A percentile compares a stretch with the other conserved stretches of the same genome.
These are phyloP conservation scores for Odontomyia ornata DNA, from an alignment of 2,888 invertebrate genomes.

Conservation along the genomic window DNA sequence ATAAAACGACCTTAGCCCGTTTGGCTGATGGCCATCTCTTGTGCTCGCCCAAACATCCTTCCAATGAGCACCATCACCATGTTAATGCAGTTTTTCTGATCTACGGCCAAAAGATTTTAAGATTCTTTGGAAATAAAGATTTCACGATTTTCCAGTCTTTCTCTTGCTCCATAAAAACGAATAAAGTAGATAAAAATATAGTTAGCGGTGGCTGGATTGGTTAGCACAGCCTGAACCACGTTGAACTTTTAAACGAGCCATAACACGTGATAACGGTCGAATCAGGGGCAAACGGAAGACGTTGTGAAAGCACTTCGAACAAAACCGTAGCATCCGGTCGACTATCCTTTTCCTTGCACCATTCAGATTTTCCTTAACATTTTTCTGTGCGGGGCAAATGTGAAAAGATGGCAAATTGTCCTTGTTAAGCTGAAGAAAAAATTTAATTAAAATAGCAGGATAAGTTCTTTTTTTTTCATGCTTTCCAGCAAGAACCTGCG, in stretches of 20 bases:
- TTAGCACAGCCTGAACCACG: not conserved
- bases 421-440: constrained; percentile 13
- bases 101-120: constrained; percentile 14
- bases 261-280: not conserved
- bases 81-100: constrained; percentile 35
- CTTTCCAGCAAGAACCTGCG: not conserved
- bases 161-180: not conserved
- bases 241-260: not conserved
- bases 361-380: not conserved
- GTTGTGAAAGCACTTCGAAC: not conserved
- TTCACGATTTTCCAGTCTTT: not conserved
- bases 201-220: not conserved
- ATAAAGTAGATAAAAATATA: not conserved
- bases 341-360: not conserved
- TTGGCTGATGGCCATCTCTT: constrained; percentile 33
- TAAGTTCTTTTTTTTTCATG: not conserved
- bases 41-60: constrained; percentile 4
- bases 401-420: constrained; percentile 23
- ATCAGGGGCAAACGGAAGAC: not conserved
- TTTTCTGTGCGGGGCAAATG: not conserved
- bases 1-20: constrained; percentile 32
- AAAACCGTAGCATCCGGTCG: constrained; percentile 12
- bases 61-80: constrained; percentile 24
- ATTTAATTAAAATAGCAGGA: constrained; percentile 14
- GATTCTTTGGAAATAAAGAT: constrained; percentile 15